Conservation (phyloP, 2,113 vertebrate genomes). For the Corvus moneduloides region DNA sequence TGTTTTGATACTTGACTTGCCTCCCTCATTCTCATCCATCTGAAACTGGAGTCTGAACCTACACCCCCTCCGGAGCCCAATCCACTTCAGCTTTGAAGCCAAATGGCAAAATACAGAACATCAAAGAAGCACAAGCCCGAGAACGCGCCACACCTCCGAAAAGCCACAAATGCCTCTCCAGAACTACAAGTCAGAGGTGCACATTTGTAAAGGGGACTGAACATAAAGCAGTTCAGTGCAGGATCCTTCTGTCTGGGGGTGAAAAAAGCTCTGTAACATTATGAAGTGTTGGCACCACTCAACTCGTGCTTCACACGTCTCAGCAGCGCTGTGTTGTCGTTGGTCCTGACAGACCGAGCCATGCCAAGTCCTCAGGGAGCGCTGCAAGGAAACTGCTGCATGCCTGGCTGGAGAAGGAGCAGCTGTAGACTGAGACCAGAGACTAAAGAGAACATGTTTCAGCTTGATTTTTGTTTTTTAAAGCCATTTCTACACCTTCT, state of each 20-base stretch:
- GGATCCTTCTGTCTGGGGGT: neutral
- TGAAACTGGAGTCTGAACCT: neutral
- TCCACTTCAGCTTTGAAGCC: neutral
- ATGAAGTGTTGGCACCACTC: neutral
- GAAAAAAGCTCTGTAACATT: neutral
- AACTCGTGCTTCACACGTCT: neutral
- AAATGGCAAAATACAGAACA: neutral
- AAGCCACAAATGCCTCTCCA: neutral
- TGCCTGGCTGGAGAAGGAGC: neutral
- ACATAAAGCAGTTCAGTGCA: neutral
- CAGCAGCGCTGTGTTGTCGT: neutral
- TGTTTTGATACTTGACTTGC: neutral
- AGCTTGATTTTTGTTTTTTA: neutral
- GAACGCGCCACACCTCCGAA: neutral
- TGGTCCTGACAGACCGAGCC: neutral
- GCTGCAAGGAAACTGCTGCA: neutral
- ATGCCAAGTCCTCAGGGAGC: neutral
- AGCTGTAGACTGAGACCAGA: neutral
- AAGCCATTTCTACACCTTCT: neutral
- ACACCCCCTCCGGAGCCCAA: neutral
- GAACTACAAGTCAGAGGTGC: neutral
- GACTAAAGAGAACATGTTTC: neutral
- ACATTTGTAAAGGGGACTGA: neutral
- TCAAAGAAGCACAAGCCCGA: neutral
- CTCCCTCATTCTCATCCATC: neutral